These are phyloP conservation scores for Heliconius congener DNA, from an alignment of 1,140 invertebrate genomes.

Conservation along the genomic window DNA sequence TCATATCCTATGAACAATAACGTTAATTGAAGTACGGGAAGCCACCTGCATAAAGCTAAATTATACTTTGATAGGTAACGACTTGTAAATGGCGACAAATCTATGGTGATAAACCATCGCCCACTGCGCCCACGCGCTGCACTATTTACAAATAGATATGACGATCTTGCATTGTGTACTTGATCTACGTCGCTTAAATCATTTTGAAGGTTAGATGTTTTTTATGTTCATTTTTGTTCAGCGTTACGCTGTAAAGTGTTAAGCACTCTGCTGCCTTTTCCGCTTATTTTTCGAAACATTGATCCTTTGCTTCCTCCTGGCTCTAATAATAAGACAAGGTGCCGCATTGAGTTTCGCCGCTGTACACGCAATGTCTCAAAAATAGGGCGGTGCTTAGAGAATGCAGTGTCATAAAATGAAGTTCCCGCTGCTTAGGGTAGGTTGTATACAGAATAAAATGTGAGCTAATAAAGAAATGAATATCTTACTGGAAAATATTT, in stretches of 20 bases:
- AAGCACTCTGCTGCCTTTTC: no score
- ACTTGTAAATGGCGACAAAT: constrained; percentile 5
- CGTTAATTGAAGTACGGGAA: background rate
- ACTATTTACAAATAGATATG: background rate
- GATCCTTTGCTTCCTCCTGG: no score
- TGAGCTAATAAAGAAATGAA: background rate
- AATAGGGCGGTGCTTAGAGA: no score
- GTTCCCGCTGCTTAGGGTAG: no score
- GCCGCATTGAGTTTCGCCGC: no score
- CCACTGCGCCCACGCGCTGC: background rate
- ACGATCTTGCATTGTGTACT: background rate
- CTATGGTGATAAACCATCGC: constrained; percentile 2
- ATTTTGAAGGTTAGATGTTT: background rate
- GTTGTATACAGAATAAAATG: no score
- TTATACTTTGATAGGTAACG: background rate
- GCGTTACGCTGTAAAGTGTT: background rate
- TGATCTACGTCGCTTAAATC: background rate
- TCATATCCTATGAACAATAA: background rate
- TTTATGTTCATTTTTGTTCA: background rate
- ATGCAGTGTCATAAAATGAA: no score
- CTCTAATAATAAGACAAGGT: no score
- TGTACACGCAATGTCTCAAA: no score
- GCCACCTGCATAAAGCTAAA: constrained; percentile 3
- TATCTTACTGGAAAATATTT: background rate
- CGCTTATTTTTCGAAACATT: no score